Evolutionary conservation across 2,888 invertebrate species (phyloP).

Genomic region (Tinea trinotella): DNA sequence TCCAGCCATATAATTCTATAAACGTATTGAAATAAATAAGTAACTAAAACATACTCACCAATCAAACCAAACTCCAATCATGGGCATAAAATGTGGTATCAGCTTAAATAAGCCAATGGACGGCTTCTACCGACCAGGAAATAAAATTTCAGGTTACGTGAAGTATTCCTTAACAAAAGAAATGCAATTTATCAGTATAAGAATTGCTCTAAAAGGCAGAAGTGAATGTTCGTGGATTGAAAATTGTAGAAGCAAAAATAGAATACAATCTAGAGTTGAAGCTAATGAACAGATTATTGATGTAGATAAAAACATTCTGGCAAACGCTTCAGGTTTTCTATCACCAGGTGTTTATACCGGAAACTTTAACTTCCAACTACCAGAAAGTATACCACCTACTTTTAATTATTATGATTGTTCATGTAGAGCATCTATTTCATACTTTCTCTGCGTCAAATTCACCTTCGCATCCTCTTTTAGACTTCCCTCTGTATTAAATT

Average conservation of each 20-base stretch:
- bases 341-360: neutral
- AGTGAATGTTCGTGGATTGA: constrained; percentile 8
- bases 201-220: constrained; percentile 5
- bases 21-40: no score
- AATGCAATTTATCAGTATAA: constrained; percentile 1
- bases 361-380: neutral
- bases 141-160: neutral
- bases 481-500: neutral
- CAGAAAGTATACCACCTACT: neutral
- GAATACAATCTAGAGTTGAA: constrained; percentile 3
- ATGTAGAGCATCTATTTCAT: neutral
- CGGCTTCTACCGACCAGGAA: neutral
- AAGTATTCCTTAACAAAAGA: neutral
- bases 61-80: neutral
- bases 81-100: constrained; percentile 8
- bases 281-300: constrained; percentile 14
- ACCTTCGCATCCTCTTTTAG: neutral
- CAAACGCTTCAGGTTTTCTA: neutral
- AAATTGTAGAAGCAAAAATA: constrained; percentile 1
- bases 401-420: neutral
- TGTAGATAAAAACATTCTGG: constrained; percentile 2
- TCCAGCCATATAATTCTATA: no score
- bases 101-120: neutral
- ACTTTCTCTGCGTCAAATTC: constrained; percentile 2
- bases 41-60: neutral